Percentiles rank a stretch among this genome's conserved stretches.
phyloP scores from a whole-genome alignment of 2,888 invertebrate species.

The Scotopteryx bipunctaria region DNA sequence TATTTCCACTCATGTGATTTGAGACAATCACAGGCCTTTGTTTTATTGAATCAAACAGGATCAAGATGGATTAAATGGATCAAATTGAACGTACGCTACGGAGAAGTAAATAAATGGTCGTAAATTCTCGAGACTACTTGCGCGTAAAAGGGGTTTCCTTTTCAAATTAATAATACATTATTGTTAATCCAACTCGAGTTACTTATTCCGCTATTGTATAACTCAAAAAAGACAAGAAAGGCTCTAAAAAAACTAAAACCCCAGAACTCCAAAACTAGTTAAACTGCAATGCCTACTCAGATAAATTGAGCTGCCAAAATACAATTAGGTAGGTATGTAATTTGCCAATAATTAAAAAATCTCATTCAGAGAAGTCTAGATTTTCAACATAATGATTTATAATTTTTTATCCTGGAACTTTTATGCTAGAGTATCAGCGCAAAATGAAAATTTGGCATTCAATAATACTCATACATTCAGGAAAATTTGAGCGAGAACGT shows the following conservation, averaged over 20 bases:
- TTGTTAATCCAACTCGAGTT: not conserved
- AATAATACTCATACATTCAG: not conserved
- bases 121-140: conserved; percentile 16
- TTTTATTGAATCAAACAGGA: conserved; percentile 70
- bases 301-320: no score
- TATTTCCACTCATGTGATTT: conserved; percentile 75
- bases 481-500: conserved; percentile 7
- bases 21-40: conserved; percentile 72
- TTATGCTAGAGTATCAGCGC: no score
- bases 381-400: no score
- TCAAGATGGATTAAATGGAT: conserved; percentile 29
- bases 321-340: no score
- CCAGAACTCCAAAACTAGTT: no score
- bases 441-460: conserved; percentile 18
- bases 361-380: no score
- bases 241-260: no score
- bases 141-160: conserved; percentile 14
- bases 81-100: conserved; percentile 18
- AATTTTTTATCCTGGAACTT: no score
- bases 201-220: no score
- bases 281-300: no score
- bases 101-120: conserved; percentile 20
- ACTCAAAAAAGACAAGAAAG: no score
- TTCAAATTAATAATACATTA: conserved; percentile 15
- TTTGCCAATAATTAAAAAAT: no score